A percentile compares a stretch with the other conserved stretches of the same genome.
Conservation (phyloP, 2,888 invertebrate genomes). For the Drosophila tanythrix region DNA sequence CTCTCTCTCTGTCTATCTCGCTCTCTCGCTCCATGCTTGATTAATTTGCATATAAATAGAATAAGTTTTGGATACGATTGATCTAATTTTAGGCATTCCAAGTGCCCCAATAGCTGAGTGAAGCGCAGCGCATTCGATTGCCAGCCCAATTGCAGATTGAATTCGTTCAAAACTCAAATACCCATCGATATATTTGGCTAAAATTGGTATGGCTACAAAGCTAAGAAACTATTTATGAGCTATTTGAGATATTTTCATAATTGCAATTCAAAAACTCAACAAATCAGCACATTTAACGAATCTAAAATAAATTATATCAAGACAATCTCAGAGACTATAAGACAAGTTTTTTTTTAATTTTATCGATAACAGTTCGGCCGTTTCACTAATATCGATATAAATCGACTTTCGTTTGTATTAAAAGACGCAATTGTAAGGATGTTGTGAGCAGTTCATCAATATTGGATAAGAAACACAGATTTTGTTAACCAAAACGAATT, state of each 20-base stretch:
- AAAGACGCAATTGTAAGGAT: not conserved
- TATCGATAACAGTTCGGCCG: not conserved
- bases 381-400: not conserved
- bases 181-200: constrained; percentile 11
- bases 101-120: constrained; percentile 41
- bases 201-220: constrained; percentile 9
- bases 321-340: not conserved
- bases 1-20: not conserved
- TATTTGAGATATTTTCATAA: not conserved
- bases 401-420: not conserved
- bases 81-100: constrained; percentile 53
- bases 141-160: constrained; percentile 12
- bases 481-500: not conserved
- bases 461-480: not conserved
- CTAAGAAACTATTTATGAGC: not conserved
- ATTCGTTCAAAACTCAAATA: constrained; percentile 1
- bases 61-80: constrained; percentile 53
- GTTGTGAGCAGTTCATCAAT: not conserved
- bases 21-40: constrained; percentile 50
- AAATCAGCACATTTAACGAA: not conserved
- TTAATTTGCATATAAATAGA: constrained; percentile 77
- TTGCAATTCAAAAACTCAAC: not conserved
- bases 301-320: not conserved
- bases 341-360: not conserved
- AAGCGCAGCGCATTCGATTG: constrained; percentile 8